phyloP scores from a whole-genome alignment of 1,140 invertebrate species.

The Argopecten irradians region DNA sequence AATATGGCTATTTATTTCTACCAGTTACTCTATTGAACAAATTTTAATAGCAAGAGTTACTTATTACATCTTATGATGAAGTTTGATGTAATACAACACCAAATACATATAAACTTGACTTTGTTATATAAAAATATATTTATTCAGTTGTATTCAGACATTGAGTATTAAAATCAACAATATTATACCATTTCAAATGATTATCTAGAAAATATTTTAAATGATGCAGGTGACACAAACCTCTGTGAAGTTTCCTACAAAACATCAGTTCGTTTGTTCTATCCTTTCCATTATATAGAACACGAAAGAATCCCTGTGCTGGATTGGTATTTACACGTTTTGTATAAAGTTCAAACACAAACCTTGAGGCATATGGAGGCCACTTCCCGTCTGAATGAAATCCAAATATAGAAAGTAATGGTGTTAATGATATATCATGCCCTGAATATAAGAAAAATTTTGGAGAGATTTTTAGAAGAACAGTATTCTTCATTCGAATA shows the following conservation, averaged over 20 bases:
- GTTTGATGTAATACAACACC: too few relatives aligned
- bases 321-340: conserved; percentile 73
- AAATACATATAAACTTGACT: too few relatives aligned
- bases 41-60: too few relatives aligned
- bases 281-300: conserved; percentile 91
- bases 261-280: conserved; percentile 89
- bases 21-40: too few relatives aligned
- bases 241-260: conserved; percentile 78
- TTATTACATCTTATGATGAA: too few relatives aligned
- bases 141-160: too few relatives aligned
- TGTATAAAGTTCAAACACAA: conserved; percentile 86
- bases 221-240: conserved; percentile 72
- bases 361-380: conserved; percentile 87
- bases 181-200: background rate
- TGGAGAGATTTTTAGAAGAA: conserved; percentile 87
- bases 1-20: too few relatives aligned
- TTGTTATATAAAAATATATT: too few relatives aligned
- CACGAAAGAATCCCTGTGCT: conserved; percentile 82
- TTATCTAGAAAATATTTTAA: conserved; percentile 67
- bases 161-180: background rate
- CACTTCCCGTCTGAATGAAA: conserved; percentile 80
- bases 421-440: conserved; percentile 92
- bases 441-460: conserved; percentile 92
- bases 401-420: conserved; percentile 87
- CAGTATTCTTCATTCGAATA: conserved; percentile 85